Percentiles rank a stretch among this genome's conserved stretches.
Evolutionary conservation across 2,888 invertebrate genomes (phyloP).

Genomic region (Omphaloscelis lunosa): DNA sequence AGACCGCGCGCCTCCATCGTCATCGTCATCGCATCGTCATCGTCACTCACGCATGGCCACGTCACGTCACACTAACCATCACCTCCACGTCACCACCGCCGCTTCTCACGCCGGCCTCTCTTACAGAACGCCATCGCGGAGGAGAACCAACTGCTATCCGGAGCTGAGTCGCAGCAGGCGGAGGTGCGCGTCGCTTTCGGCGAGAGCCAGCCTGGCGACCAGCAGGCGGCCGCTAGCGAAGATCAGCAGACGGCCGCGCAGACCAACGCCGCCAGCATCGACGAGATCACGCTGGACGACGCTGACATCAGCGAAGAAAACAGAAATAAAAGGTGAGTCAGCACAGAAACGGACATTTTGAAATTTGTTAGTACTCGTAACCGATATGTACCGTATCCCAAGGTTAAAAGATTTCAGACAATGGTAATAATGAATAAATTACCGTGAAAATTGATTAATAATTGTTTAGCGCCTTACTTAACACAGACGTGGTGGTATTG

Average conservation of each 20-base stretch:
- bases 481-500: background rate
- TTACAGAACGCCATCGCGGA: slow-evolving; percentile 85
- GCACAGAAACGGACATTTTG: background rate
- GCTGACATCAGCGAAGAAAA: slow-evolving; percentile 94
- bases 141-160: slow-evolving; percentile 88
- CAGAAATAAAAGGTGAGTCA: slow-evolving; percentile 93
- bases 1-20: slow-evolving; percentile 78
- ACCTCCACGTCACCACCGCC: slow-evolving; percentile 34
- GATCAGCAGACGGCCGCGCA: slow-evolving; percentile 91
- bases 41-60: slow-evolving; percentile 68
- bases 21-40: slow-evolving; percentile 74
- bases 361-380: background rate
- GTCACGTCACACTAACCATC: slow-evolving; percentile 66
- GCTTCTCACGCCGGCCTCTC: slow-evolving; percentile 18
- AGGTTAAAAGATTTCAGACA: slow-evolving; percentile 7
- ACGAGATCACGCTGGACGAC: slow-evolving; percentile 93
- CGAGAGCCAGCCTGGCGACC: slow-evolving; percentile 74
- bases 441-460: slow-evolving; percentile 17
- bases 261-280: slow-evolving; percentile 92
- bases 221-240: slow-evolving; percentile 73
- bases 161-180: slow-evolving; percentile 91
- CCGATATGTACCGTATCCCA: background rate
- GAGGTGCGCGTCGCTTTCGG: slow-evolving; percentile 92
- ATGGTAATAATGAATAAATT: slow-evolving; percentile 12
- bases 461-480: slow-evolving; percentile 5